These are phyloP conservation scores for Dinomys branickii DNA, from an alignment of 2,113 vertebrate genomes.

Conservation along the genomic window DNA sequence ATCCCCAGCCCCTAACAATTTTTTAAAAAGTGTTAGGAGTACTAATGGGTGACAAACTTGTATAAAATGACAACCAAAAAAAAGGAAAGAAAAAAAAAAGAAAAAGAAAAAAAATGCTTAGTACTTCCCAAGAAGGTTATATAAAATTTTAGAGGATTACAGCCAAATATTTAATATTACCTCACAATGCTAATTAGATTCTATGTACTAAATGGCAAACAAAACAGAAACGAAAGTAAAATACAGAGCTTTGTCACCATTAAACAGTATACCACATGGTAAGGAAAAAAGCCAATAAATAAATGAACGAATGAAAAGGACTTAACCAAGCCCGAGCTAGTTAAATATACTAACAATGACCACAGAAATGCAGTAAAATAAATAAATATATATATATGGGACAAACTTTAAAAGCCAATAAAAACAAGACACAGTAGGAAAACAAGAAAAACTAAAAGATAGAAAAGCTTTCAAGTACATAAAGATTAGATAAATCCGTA, in stretches of 20 bases:
- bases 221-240: slow-evolving; percentile 54
- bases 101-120: slow-evolving; percentile 12
- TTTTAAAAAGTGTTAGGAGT: no score
- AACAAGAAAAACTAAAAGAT: slow-evolving; percentile 8
- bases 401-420: slow-evolving; percentile 53
- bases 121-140: background rate
- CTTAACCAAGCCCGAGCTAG: background rate
- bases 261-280: background rate
- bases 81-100: background rate
- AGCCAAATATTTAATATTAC: slow-evolving; percentile 25
- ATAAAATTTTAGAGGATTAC: slow-evolving; percentile 33
- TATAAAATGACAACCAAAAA: background rate
- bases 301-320: background rate
- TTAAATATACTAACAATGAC: slow-evolving; percentile 22
- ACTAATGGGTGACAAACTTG: background rate
- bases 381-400: background rate
- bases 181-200: background rate
- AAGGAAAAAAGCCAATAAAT: background rate
- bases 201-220: slow-evolving; percentile 25
- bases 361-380: background rate
- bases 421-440: slow-evolving; percentile 9
- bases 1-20: no score
- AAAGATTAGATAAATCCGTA: background rate
- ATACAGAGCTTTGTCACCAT: background rate
- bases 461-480: slow-evolving; percentile 24